A percentile compares a stretch with the other conserved stretches of the same genome.
Evolutionary conservation across 2,113 vertebrate genomes (phyloP).

Genomic region (Ardeotis arabs): DNA sequence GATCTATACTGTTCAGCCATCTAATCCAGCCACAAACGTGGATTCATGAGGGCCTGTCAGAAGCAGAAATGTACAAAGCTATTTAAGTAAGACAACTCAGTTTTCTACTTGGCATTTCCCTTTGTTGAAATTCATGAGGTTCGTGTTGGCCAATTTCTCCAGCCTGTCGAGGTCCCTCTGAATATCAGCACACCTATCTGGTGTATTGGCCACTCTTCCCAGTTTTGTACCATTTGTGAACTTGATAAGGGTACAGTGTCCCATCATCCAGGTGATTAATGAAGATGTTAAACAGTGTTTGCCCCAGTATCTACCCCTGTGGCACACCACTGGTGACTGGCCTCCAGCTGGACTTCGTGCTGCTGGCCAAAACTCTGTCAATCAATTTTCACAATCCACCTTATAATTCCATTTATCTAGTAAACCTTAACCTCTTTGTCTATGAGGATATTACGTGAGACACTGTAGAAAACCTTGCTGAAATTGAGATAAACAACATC

Average conservation of each 20-base stretch:
- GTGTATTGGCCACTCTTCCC: not conserved
- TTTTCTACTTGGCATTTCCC: not conserved
- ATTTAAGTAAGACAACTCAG: not conserved
- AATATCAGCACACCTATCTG: not conserved
- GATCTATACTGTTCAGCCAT: not conserved
- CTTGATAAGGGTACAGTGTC: not conserved
- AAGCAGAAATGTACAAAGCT: not conserved
- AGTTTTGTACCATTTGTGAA: not conserved
- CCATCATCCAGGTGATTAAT: not conserved
- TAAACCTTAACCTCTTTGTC: not conserved
- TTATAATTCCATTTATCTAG: not conserved
- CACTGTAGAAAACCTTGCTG: not conserved
- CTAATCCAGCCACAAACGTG: not conserved
- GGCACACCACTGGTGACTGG: too few species aligned
- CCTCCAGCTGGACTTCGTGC: not conserved
- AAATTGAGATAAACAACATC: not conserved
- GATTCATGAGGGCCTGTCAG: not conserved
- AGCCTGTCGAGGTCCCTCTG: not conserved
- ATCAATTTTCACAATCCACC: not conserved
- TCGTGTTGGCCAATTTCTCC: not conserved
- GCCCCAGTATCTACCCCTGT: too few species aligned
- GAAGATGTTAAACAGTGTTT: not conserved
- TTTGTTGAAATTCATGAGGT: not conserved
- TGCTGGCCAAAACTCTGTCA: not conserved
- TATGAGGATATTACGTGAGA: not conserved